Evolutionary conservation across 2,113 vertebrate genomes (phyloP).

Genomic region (Cynocephalus volans): DNA sequence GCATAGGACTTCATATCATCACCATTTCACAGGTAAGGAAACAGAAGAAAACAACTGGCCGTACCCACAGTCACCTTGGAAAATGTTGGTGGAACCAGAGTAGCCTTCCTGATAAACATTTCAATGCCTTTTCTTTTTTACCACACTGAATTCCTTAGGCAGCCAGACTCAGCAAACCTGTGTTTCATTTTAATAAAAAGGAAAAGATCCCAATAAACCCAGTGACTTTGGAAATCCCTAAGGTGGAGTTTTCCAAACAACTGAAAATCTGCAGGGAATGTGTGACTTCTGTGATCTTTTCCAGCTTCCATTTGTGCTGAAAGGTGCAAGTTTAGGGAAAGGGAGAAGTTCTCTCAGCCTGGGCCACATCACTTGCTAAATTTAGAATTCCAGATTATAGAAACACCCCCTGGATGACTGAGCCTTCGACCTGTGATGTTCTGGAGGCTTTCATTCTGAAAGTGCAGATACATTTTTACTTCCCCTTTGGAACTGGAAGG

Average conservation of each 20-base stretch:
- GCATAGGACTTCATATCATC: neutral
- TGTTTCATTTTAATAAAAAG: neutral
- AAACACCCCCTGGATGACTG: neutral
- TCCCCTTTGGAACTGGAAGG: conserved; percentile 10
- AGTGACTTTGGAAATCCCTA: conserved; percentile 25
- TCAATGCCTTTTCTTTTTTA: neutral
- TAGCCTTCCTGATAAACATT: neutral
- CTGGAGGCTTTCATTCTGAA: conserved; percentile 59
- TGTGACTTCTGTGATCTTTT: neutral
- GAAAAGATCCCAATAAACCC: neutral
- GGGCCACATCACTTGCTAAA: conserved; percentile 27
- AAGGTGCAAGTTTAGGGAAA: neutral
- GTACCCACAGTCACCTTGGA: neutral
- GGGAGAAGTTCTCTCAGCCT: conserved; percentile 38
- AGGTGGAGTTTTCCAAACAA: neutral
- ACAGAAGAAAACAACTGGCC: neutral
- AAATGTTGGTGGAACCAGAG: neutral
- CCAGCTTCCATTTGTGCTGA: neutral
- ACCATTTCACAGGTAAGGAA: neutral
- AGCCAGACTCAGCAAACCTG: neutral
- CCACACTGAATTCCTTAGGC: neutral
- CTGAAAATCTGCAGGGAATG: neutral
- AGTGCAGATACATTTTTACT: neutral
- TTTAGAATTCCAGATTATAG: conserved; percentile 66
- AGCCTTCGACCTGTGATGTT: neutral